Evolutionary conservation across 2,797 vertebrate genomes (phyloP).

Genomic region (Delichon dasypus): DNA sequence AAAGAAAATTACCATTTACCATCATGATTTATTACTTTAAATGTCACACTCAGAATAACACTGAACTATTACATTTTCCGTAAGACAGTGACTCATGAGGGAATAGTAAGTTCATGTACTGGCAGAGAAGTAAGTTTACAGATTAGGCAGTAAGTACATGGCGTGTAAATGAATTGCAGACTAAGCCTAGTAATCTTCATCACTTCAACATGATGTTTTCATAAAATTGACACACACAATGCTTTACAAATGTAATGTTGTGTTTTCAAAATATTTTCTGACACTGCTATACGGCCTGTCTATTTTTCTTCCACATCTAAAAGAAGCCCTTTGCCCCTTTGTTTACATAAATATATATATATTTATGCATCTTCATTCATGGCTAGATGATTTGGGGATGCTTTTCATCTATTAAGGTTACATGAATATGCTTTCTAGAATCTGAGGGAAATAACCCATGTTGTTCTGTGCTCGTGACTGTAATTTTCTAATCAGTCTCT

Average conservation of each 20-base stretch:
- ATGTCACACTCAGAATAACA: background rate
- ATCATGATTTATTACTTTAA: background rate
- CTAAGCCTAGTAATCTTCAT: background rate
- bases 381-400: background rate
- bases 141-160: background rate
- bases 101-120: background rate
- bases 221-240: background rate
- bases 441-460: background rate
- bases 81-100: background rate
- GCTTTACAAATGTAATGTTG: background rate
- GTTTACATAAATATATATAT: background rate
- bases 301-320: background rate
- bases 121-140: background rate
- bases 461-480: background rate
- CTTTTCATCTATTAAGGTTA: background rate
- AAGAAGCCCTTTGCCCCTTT: background rate
- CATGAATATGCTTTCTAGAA: background rate
- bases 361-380: background rate
- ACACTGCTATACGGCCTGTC: background rate
- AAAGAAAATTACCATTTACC: background rate
- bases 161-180: background rate
- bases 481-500: background rate
- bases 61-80: background rate
- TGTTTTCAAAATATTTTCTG: background rate
- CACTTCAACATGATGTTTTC: background rate